phyloP scores from a whole-genome alignment of 1,140 invertebrate genomes.

The Bombus superbus region DNA sequence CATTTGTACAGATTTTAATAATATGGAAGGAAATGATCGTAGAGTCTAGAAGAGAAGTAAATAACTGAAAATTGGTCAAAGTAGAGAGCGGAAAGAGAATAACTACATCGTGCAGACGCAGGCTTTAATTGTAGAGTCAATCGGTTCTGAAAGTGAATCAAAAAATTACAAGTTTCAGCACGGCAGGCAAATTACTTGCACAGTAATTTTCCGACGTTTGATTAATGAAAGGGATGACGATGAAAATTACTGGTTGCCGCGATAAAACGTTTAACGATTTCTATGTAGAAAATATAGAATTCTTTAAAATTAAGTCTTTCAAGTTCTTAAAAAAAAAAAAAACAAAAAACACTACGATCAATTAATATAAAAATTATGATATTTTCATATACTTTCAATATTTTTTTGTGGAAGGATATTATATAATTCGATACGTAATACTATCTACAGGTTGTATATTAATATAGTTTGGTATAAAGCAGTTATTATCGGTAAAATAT shows the following conservation, averaged over 20 bases:
- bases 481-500: background rate
- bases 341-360: background rate
- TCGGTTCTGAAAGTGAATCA: background rate
- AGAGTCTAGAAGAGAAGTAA: background rate
- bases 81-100: background rate
- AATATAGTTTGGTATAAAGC: too few species aligned
- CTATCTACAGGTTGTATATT: background rate
- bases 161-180: slow-evolving; percentile 12
- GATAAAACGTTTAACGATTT: background rate
- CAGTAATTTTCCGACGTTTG: background rate
- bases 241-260: background rate
- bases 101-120: background rate
- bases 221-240: slow-evolving; percentile 1
- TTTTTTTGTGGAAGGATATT: background rate
- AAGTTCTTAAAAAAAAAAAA: background rate
- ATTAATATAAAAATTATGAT: too few species aligned
- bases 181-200: background rate
- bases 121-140: background rate
- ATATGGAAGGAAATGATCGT: background rate
- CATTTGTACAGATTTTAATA: background rate
- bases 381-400: too few species aligned
- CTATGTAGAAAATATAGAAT: background rate
- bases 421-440: background rate
- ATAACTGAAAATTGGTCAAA: background rate
- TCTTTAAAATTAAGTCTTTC: background rate